Evolutionary conservation across 2,888 invertebrate genomes (phyloP).

Genomic region (Drosophila formosana): DNA sequence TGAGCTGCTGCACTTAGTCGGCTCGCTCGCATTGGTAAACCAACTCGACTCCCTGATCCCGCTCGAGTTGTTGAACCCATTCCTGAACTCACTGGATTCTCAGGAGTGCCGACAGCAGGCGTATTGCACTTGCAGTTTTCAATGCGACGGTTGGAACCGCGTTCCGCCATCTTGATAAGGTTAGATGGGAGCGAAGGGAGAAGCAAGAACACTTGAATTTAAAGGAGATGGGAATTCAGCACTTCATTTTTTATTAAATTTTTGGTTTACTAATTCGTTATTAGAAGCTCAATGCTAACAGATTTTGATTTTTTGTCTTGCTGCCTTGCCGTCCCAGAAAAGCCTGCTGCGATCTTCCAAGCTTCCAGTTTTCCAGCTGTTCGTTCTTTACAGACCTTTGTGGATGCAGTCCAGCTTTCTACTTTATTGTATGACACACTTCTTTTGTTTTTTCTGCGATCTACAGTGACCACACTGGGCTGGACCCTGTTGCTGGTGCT

Average conservation of each 20-base stretch:
- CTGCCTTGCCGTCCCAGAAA: slow-evolving; percentile 5
- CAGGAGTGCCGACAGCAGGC: too few species aligned
- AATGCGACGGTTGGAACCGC: not conserved
- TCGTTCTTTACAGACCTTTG: too few species aligned
- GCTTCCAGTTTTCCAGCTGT: not conserved
- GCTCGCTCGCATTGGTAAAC: too few species aligned
- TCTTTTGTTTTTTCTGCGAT: slow-evolving; percentile 38
- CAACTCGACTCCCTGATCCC: too few species aligned
- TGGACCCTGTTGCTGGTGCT: not conserved
- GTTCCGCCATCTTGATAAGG: not conserved
- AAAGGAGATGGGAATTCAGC: not conserved
- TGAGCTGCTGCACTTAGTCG: too few species aligned
- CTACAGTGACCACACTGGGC: slow-evolving; percentile 24
- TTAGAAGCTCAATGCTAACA: not conserved
- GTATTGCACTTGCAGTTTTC: not conserved
- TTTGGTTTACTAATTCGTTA: not conserved
- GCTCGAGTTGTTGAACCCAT: too few species aligned
- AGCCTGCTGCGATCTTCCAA: slow-evolving; percentile 7
- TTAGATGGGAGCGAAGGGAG: not conserved
- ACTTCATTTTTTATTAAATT: slow-evolving; percentile 7
- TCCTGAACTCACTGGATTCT: too few species aligned
- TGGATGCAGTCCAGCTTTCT: too few species aligned
- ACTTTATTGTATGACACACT: slow-evolving; percentile 53
- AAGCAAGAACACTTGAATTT: not conserved
- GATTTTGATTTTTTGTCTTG: slow-evolving; percentile 14